Evolutionary conservation across 2,888 invertebrate genomes (phyloP), one percentile per base, ranked within the genome.

Genomic region (Eilema depressum): DNA sequence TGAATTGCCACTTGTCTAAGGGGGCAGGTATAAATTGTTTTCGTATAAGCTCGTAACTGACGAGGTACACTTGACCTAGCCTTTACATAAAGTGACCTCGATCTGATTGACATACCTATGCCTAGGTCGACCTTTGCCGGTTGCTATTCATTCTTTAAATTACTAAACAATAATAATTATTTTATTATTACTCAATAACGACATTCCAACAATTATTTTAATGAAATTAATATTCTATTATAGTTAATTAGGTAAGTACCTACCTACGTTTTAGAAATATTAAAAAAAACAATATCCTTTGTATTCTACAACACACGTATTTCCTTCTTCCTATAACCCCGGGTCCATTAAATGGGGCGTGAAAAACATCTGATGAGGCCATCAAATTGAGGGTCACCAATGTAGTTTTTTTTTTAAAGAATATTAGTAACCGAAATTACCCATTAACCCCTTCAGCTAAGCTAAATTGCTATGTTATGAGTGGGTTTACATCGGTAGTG

Each of bases 121-220:
- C 53, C 53, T 53, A 53, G 53, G n/a, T n/a, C 53, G n/a, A 53
- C 20, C 53, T 53, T 53, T n/a, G n/a, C 53, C n/a, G 10, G 47
- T 47, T 53, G n/a, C 53, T 20, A 7, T 20, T 53, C 53, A 41
- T 41, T 17, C 41, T 17, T 17, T 3, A 41, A 17, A 53, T n/a
- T n/a, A 53, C 10, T 53, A n/a, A 53, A n/a, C 53, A 7, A n/a
- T 53, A n/a, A 53, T 53, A 53, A 47, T 17, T 17, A 53, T 53
- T n/a, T 53, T 53, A 53, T 53, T 53, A 20, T 53, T 53, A 53
- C 53, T n/a, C 53, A 53, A 53, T 53, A 53, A 53, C 53, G 53
- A 53, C 53, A 53, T 53, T 53, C 53, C n/a, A 53, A 53, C n/a
- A 37, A 53, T n/a, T n/a, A n/a, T n/a, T 53, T n/a, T n/a, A 53